Evolutionary conservation across 2,888 invertebrate genomes (phyloP).

Genomic region (Trachelus iudaicus): DNA sequence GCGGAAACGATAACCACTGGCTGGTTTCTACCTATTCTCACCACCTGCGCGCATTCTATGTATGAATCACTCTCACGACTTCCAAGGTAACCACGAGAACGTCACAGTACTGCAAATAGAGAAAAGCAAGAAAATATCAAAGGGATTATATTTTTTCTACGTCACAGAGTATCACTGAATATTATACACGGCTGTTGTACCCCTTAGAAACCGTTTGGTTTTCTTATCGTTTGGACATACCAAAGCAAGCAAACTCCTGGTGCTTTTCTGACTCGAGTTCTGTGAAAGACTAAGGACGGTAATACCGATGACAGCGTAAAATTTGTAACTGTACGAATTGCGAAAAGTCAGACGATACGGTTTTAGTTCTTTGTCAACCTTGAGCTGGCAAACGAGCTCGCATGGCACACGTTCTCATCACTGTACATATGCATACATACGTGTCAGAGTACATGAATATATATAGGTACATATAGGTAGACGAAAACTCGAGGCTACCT

Average conservation of each 20-base stretch:
- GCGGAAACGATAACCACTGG: neutral
- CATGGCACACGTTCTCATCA: neutral
- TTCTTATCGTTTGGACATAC: neutral
- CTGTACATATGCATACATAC: neutral
- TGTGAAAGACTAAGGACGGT: neutral
- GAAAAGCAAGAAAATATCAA: neutral
- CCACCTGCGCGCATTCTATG: neutral
- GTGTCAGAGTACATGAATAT: neutral
- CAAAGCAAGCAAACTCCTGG: neutral
- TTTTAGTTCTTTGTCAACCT: constrained; percentile 5
- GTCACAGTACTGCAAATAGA: neutral
- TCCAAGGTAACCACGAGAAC: neutral
- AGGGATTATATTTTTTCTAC: neutral
- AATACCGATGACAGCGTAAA: neutral
- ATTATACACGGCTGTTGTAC: neutral
- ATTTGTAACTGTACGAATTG: neutral
- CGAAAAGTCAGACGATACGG: neutral
- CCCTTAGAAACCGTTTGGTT: neutral
- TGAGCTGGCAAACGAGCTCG: constrained; percentile 1
- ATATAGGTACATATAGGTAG: neutral
- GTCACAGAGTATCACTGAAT: neutral
- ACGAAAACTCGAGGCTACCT: neutral
- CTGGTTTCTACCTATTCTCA: neutral
- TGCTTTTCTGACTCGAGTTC: neutral
- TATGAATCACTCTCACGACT: neutral